Evolutionary conservation across 1,140 invertebrate species (phyloP), one percentile per base, ranked within the genome.

Genomic region (Metopolophium dirhodum): DNA sequence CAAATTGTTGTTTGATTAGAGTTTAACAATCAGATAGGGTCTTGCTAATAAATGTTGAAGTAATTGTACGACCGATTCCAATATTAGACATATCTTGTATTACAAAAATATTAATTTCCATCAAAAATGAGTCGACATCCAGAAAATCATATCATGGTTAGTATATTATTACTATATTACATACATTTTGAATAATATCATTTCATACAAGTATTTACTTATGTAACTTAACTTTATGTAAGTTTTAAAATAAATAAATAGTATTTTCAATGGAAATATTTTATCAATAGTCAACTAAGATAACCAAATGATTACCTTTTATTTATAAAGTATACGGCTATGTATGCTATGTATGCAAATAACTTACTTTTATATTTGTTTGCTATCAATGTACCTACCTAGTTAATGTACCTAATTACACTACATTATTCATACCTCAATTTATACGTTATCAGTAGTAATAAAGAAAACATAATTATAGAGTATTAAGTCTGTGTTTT

Each of bases 91-190:
- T 87, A 87, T 22, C 45, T 23, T 26, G 47, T 51, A 51, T 35
- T 87, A 49, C 8, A 49, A 49, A 51, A 47, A 49, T 30, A 68
- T 30, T 22, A n/a, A 47, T 30, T 30, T 45, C 47, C 20, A 20
- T 88, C n/a, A 88, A 91, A 23, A 26, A 92, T 92, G 90, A 92
- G 68, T 51, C 90, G 68, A 54, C 90, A 37, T 41, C 90, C 90
- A 51, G 90, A 92, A 49, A 92, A 83, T 11, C 68, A 92, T 92
- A 51, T 92, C 47, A 83, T 92, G 90, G 90, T 92, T 49, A 92
- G 90, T 92, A 45, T 41, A n/a, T 57, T 88, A 85, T 92, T 49
- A 92, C 47, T 92, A 45, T 41, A n/a, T 57, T 88, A 85, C 9
- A 41, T 85, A 85, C 22, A 83, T 22, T 23, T 83, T 83, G 35